phyloP scores from a whole-genome alignment of 2,113 vertebrate species.

The Lynx canadensis region DNA sequence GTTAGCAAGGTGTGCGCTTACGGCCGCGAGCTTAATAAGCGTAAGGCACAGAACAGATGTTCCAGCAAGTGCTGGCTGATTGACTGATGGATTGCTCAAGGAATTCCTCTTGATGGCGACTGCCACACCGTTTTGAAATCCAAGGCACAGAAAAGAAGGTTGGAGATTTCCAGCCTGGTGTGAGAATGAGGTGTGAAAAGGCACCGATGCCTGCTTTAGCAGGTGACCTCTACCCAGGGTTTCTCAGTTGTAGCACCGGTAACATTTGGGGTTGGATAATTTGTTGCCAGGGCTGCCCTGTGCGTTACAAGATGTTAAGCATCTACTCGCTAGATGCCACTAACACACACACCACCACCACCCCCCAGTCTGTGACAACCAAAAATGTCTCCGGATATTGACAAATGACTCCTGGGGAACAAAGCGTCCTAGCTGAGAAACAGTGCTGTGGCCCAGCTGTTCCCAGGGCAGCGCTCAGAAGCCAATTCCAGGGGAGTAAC shows the following conservation, averaged over 20 bases:
- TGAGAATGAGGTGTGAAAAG: neutral
- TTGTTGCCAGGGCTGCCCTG: too few species aligned
- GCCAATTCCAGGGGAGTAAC: neutral
- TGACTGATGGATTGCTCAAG: slow-evolving; percentile 65
- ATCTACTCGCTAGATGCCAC: neutral
- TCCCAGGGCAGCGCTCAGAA: neutral
- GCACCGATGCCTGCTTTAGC: neutral
- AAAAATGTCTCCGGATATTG: neutral
- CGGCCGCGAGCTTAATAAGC: neutral
- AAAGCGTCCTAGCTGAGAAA: neutral
- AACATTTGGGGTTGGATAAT: neutral
- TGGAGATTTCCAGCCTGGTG: neutral
- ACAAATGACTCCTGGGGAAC: neutral
- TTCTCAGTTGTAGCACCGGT: neutral
- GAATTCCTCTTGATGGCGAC: slow-evolving; percentile 44
- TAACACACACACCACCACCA: neutral
- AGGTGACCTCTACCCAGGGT: neutral
- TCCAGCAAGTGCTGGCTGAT: slow-evolving; percentile 39
- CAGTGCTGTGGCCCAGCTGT: neutral
- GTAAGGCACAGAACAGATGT: slow-evolving; percentile 22
- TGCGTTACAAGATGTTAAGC: neutral
- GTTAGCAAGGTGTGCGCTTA: neutral
- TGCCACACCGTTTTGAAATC: slow-evolving; percentile 29
- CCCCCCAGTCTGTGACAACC: neutral
- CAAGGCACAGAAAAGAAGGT: slow-evolving; percentile 31